These are phyloP conservation scores for Xiphorhynchus erythropygius DNA, from an alignment of 2,797 vertebrate genomes.

Conservation along the genomic window DNA sequence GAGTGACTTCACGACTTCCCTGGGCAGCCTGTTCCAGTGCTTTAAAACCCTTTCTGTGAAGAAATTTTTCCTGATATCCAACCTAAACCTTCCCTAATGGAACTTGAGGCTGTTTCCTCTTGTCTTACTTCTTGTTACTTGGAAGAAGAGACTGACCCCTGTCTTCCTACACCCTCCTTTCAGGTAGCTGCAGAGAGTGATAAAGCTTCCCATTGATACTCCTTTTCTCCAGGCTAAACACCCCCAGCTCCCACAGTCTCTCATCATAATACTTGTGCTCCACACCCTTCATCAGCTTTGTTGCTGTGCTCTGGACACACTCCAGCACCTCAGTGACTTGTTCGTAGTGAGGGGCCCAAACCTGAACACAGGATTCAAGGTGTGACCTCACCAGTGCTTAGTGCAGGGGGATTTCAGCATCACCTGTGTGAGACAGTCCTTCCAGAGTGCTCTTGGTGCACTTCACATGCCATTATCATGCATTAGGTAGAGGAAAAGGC, in stretches of 20 bases:
- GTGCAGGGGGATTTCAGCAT: not conserved
- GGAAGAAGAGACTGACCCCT: not conserved
- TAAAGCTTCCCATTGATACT: not conserved
- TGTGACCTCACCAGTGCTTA: not conserved
- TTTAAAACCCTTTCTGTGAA: not conserved
- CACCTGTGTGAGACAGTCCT: not conserved
- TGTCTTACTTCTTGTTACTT: not conserved
- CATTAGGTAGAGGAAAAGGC: not conserved
- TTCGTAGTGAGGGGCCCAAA: not conserved
- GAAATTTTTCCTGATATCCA: not conserved
- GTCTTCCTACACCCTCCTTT: too few relatives aligned
- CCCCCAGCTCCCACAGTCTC: not conserved
- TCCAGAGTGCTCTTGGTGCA: not conserved
- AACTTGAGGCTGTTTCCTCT: not conserved
- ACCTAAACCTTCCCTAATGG: not conserved
- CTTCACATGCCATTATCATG: not conserved
- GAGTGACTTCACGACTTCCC: not conserved
- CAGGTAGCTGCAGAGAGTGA: not conserved
- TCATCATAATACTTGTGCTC: not conserved
- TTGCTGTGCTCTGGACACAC: not conserved
- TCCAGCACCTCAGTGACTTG: not conserved
- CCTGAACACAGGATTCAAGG: too few relatives aligned
- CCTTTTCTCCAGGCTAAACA: not conserved
- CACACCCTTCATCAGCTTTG: not conserved
- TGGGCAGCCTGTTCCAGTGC: not conserved